A percentile compares a stretch with the other conserved stretches of the same genome.
Evolutionary conservation across 2,797 vertebrate species (phyloP).

Genomic region (Anolis apletophallus): DNA sequence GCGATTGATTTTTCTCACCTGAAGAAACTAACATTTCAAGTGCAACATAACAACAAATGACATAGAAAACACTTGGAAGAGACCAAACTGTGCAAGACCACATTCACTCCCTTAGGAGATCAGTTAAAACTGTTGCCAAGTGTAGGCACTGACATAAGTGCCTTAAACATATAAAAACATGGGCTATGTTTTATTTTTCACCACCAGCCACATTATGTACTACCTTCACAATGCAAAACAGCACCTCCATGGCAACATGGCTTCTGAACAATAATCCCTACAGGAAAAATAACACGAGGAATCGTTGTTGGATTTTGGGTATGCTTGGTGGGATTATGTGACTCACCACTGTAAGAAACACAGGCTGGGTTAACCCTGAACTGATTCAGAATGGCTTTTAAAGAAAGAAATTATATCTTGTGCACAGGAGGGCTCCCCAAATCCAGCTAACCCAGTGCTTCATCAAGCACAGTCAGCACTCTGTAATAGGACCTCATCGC

Average conservation of each 20-base stretch:
- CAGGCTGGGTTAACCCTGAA: not conserved
- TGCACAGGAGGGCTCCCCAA: not conserved
- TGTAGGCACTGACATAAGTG: not conserved
- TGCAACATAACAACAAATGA: constrained; percentile 19
- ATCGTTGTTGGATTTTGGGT: not conserved
- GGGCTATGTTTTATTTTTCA: not conserved
- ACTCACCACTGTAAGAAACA: not conserved
- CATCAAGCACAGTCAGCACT: not conserved
- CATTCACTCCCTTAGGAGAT: constrained; percentile 12
- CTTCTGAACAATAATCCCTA: not conserved
- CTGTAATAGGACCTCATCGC: not conserved
- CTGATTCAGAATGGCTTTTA: not conserved
- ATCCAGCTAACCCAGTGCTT: not conserved
- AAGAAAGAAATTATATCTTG: too few relatives aligned
- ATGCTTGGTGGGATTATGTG: not conserved
- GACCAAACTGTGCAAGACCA: not conserved
- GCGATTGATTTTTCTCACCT: constrained; percentile 19
- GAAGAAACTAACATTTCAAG: constrained; percentile 18
- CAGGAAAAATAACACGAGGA: not conserved
- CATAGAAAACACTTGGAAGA: not conserved
- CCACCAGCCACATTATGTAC: not conserved
- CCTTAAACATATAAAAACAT: not conserved
- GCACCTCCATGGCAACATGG: not conserved
- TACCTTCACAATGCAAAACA: not conserved
- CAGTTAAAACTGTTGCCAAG: constrained; percentile 10